phyloP scores from a whole-genome alignment of 2,113 vertebrate species.

The Myotis yumanensis region DNA sequence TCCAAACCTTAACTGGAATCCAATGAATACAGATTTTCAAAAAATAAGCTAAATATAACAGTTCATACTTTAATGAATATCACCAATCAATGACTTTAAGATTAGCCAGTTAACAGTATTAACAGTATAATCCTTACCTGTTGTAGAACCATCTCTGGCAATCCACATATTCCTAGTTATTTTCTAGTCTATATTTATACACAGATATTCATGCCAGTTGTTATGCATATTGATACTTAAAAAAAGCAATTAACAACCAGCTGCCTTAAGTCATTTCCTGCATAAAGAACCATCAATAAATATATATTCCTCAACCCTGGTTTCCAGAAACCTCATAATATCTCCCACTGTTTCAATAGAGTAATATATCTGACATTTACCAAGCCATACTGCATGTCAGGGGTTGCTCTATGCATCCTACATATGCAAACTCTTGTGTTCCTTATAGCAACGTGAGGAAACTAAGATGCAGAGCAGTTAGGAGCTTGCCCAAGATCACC shows the following conservation, averaged over 20 bases:
- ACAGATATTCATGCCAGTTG: slow-evolving; percentile 39
- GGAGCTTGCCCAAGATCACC: background rate
- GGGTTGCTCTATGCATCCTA: fast-evolving
- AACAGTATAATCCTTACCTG: background rate
- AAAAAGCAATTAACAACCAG: slow-evolving; percentile 63
- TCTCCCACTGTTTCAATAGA: background rate
- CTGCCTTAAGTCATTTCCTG: slow-evolving; percentile 47
- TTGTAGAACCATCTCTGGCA: background rate
- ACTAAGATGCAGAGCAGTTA: background rate
- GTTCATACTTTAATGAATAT: background rate
- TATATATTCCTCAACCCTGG: background rate
- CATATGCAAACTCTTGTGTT: background rate
- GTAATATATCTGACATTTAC: background rate
- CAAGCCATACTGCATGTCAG: background rate
- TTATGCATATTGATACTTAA: slow-evolving; percentile 42
- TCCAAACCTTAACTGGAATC: background rate
- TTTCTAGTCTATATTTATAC: slow-evolving; percentile 32
- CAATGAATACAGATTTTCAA: background rate
- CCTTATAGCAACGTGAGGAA: background rate
- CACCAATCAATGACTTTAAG: background rate
- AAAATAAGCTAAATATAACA: background rate
- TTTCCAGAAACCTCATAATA: background rate
- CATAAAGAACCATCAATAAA: slow-evolving; percentile 40
- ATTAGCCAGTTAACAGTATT: background rate
- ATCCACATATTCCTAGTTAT: background rate